phyloP scores from a whole-genome alignment of 2,113 vertebrate species.

The Fulmarus glacialis region DNA sequence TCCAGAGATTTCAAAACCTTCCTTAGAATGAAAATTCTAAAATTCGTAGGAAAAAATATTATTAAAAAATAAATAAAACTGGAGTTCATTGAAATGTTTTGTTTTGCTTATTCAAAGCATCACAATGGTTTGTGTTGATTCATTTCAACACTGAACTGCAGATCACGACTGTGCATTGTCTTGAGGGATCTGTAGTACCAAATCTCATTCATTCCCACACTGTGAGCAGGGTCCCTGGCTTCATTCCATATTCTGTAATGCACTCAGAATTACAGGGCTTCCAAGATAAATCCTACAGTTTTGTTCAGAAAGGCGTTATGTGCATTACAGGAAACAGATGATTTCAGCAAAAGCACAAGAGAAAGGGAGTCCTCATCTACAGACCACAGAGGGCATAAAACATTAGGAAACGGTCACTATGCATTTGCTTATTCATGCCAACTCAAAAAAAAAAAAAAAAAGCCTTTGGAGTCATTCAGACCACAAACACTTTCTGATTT shows the following conservation, averaged over 20 bases:
- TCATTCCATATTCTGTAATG: neutral
- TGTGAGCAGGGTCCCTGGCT: slow-evolving; percentile 7
- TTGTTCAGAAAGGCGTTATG: neutral
- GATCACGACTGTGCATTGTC: neutral
- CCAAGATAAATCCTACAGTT: neutral
- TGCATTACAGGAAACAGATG: neutral
- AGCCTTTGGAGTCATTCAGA: neutral
- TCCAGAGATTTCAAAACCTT: neutral
- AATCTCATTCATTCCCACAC: slow-evolving; percentile 34
- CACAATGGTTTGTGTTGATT: slow-evolving; percentile 42
- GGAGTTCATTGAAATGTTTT: neutral
- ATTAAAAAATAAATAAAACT: neutral
- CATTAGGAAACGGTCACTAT: neutral
- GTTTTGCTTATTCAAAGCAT: slow-evolving; percentile 5
- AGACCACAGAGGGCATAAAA: neutral
- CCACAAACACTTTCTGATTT: neutral
- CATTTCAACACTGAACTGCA: slow-evolving; percentile 17
- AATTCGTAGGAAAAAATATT: neutral
- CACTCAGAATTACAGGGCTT: neutral
- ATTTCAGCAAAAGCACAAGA: neutral
- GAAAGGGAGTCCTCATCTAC: neutral
- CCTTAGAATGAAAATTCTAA: neutral
- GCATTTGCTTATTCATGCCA: neutral
- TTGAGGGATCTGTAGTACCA: slow-evolving; percentile 26
- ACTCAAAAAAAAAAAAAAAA: neutral